Conservation (phyloP, 2,888 invertebrate species). For the Drosophila suboccidentalis region DNA sequence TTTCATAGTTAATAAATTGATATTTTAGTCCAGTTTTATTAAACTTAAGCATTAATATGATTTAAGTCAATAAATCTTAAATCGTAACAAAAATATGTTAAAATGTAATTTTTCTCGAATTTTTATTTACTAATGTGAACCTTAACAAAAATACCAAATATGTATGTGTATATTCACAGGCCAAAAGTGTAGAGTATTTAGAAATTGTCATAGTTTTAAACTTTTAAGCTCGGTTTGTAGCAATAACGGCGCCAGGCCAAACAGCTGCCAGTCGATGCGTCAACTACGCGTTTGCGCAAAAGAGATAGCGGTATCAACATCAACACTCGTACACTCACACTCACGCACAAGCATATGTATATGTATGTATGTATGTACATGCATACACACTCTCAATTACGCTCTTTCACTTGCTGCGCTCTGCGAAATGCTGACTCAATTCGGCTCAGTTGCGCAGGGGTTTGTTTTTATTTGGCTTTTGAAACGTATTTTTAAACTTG, state of each 20-base stretch:
- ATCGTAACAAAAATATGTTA: no score
- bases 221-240: constrained; percentile 65
- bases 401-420: constrained; percentile 51
- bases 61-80: no score
- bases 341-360: neutral
- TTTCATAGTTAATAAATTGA: no score
- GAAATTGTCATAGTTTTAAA: neutral
- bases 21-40: no score
- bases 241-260: constrained; percentile 65
- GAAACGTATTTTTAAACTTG: constrained; percentile 33
- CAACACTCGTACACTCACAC: constrained; percentile 17
- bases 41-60: no score
- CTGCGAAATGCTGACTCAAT: constrained; percentile 53
- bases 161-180: neutral
- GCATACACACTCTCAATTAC: constrained; percentile 19
- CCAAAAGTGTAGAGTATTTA: constrained; percentile 37
- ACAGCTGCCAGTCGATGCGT: constrained; percentile 61
- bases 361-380: neutral
- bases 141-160: neutral
- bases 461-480: constrained; percentile 41
- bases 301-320: constrained; percentile 55
- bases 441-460: constrained; percentile 35
- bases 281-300: constrained; percentile 74
- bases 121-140: neutral
- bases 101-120: no score